Conservation (phyloP, 1,140 invertebrate genomes). For the Tribolium madens region DNA sequence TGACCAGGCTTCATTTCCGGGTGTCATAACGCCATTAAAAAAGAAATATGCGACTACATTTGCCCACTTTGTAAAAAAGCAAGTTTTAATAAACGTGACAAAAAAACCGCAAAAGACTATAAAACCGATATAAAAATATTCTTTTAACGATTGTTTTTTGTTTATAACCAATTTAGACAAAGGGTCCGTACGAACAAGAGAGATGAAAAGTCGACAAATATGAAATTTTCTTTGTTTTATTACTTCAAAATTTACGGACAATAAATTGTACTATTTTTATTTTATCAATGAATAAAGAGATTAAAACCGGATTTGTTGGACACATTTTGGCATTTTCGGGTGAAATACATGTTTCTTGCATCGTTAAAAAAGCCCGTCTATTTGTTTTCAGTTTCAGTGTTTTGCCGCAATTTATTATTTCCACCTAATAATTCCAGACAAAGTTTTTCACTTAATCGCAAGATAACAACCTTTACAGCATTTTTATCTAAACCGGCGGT, state of each 20-base stretch:
- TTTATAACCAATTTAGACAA: neutral
- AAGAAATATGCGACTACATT: neutral
- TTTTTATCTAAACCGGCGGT: constrained; percentile 19
- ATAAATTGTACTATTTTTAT: constrained; percentile 1
- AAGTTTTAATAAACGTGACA: constrained; percentile 10
- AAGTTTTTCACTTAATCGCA: constrained; percentile 34
- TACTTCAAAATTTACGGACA: neutral
- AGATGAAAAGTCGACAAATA: neutral
- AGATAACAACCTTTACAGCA: constrained; percentile 30
- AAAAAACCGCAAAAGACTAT: neutral
- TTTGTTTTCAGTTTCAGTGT: neutral
- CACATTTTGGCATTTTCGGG: too few species aligned
- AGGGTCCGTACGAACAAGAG: too few species aligned
- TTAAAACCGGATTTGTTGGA: neutral
- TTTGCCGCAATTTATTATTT: constrained; percentile 20
- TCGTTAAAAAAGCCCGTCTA: neutral
- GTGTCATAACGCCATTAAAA: neutral
- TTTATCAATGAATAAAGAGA: neutral
- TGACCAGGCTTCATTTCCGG: constrained; percentile 7
- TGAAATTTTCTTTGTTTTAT: constrained; percentile 10
- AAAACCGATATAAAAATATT: neutral
- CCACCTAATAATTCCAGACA: constrained; percentile 35
- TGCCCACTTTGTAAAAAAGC: neutral
- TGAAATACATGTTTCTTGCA: too few species aligned
- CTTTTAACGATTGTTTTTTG: constrained; percentile 1